Evolutionary conservation across 2,888 invertebrate species (phyloP), one percentile per base, ranked within the genome.

Genomic region (Plagodis pulveraria): DNA sequence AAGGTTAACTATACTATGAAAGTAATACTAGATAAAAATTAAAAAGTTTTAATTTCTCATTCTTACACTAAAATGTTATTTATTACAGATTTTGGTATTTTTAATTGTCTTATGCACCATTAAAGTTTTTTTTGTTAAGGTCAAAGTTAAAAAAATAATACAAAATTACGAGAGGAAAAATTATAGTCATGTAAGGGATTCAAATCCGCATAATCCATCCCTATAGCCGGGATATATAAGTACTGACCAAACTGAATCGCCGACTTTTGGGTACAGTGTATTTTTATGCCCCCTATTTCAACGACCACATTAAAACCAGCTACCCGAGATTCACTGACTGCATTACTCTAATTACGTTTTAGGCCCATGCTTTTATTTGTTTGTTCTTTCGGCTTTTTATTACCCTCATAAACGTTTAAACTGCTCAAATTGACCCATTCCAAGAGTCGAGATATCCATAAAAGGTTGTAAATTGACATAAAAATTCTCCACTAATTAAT

Each of bases 311-410:
- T 55, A 59, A 58, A 63, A 58, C 52, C 43, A 47, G 55, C 65
- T 58, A 65, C 64, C 72, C 73, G 70, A 71, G 76, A 79, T 81
- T 78, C 77, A 81, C 72, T 73, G 74, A 71, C 70, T 81, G 81
- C 85, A 87, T 87, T 88, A 85, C 77, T 74, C 83, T 89, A 84
- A 89, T 89, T 89, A 86, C 74, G 71, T 76, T 79, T 73, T 70
- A 81, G 79, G 79, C 77, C 76, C 74, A 74, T 76, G 73, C 73
- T 71, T 72, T 74, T 72, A 74, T 76, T 72, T 80, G 77, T 77
- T 74, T 75, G 74, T 77, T 73, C 69, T 65, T 69, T 68, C 50
- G 42, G 34, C 72, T 71, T 63, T 80, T 77, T 77, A 78, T 73
- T 65, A 60, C 72, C 62, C 69, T 71, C 69, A 73, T 77, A 81